These are phyloP conservation scores for Pelodytes ibericus DNA, from an alignment of 2,797 vertebrate genomes.

Conservation along the genomic window DNA sequence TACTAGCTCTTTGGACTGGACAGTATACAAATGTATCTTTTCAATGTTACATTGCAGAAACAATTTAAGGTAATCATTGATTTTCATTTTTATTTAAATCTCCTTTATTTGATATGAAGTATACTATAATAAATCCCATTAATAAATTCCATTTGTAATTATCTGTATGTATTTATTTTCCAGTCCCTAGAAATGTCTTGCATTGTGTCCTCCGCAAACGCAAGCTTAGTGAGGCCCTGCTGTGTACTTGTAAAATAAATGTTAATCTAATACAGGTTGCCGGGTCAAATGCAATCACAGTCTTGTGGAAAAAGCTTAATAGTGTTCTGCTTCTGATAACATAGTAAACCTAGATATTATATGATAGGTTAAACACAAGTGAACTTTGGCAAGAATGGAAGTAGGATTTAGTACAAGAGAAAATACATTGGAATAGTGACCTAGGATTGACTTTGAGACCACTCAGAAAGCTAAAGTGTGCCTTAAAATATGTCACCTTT, in stretches of 20 bases:
- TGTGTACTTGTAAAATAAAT: conserved; percentile 82
- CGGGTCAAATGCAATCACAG: conserved; percentile 84
- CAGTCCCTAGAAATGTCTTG: conserved; percentile 81
- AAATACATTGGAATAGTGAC: conserved; percentile 75
- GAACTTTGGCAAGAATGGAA: conserved; percentile 80
- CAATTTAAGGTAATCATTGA: too few relatives aligned
- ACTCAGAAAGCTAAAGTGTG: conserved; percentile 63
- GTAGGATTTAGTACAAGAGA: conserved; percentile 80
- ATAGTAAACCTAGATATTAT: conserved; percentile 83
- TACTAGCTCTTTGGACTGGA: too few relatives aligned
- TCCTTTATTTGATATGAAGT: too few relatives aligned
- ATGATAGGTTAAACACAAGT: conserved; percentile 84
- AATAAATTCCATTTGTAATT: conserved; percentile 12
- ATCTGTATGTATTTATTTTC: too few relatives aligned
- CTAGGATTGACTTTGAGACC: conserved; percentile 76
- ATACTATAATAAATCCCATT: too few relatives aligned
- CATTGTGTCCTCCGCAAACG: conserved; percentile 79
- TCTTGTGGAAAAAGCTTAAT: conserved; percentile 85
- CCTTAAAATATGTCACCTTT: conserved; percentile 66
- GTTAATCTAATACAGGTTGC: conserved; percentile 87
- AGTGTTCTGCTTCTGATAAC: conserved; percentile 82
- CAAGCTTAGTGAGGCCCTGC: conserved; percentile 75
- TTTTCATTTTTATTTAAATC: too few relatives aligned
- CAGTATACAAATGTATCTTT: too few relatives aligned
- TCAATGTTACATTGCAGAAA: too few relatives aligned